Evolutionary conservation across 2,888 invertebrate species (phyloP).

Genomic region (Amphipyra berbera): DNA sequence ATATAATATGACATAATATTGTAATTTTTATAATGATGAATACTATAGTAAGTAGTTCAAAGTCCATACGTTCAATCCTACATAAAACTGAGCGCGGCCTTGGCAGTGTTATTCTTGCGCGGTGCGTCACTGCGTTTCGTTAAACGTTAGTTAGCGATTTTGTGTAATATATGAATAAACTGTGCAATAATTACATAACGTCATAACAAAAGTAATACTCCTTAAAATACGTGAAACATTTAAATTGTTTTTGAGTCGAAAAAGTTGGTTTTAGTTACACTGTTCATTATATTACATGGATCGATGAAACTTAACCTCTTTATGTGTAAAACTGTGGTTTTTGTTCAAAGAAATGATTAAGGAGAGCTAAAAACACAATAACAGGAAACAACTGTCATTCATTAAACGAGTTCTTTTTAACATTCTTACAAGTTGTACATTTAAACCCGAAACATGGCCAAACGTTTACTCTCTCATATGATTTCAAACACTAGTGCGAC

Average conservation of each 20-base stretch:
- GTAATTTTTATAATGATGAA: no score
- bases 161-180: not conserved
- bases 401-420: no score
- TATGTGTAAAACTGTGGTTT: not conserved
- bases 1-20: no score
- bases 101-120: constrained; percentile 55
- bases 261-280: no score
- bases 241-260: no score
- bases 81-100: constrained; percentile 48
- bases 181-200: constrained; percentile 7
- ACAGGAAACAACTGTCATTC: no score
- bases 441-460: constrained; percentile 65
- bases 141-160: constrained; percentile 10
- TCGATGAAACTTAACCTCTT: constrained; percentile 22
- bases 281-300: not conserved
- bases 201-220: no score
- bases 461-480: constrained; percentile 62
- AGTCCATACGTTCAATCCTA: constrained; percentile 3
- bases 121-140: constrained; percentile 49
- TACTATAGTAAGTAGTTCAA: not conserved
- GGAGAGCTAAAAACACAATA: no score
- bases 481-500: constrained; percentile 61
- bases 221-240: no score
- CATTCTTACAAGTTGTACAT: not conserved
- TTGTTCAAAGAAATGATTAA: no score